Conservation (phyloP, 2,888 invertebrate species). For the Allacma fusca region DNA sequence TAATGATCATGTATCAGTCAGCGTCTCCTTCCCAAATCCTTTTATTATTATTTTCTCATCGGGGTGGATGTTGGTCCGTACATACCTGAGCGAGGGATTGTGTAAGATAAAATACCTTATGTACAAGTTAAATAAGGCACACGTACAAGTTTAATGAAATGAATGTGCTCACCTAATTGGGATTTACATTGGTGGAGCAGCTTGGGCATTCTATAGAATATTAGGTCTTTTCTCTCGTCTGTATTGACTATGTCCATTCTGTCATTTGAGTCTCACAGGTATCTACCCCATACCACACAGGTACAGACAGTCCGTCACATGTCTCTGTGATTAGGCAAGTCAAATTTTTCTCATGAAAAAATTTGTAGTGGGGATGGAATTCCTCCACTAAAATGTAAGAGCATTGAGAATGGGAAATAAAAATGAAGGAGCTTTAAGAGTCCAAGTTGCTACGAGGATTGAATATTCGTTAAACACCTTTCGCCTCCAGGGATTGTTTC, state of each 20-base stretch:
- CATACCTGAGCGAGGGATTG: too few species aligned
- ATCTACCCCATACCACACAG: background rate
- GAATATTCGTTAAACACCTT: background rate
- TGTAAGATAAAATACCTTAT: too few species aligned
- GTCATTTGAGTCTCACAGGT: background rate
- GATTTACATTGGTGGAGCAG: too few species aligned
- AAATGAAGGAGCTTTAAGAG: background rate
- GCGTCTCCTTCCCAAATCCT: slow-evolving; percentile 13
- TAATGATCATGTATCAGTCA: slow-evolving; percentile 29
- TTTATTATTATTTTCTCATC: slow-evolving; percentile 30
- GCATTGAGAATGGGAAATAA: background rate
- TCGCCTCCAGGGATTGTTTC: slow-evolving; percentile 21
- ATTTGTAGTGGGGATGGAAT: too few species aligned
- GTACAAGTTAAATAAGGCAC: too few species aligned
- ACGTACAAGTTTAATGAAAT: too few species aligned
- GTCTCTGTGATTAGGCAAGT: background rate
- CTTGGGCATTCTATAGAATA: background rate
- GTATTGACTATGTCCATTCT: background rate
- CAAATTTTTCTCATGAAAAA: background rate
- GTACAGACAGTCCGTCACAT: background rate
- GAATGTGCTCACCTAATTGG: too few species aligned
- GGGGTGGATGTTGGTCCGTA: too few species aligned
- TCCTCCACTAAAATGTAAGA: background rate
- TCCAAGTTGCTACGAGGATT: background rate
- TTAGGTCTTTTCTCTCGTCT: background rate